A percentile compares a stretch with the other conserved stretches of the same genome.
These are phyloP conservation scores for Pituophis catenifer DNA, from an alignment of 2,113 vertebrate genomes.

Conservation along the genomic window DNA sequence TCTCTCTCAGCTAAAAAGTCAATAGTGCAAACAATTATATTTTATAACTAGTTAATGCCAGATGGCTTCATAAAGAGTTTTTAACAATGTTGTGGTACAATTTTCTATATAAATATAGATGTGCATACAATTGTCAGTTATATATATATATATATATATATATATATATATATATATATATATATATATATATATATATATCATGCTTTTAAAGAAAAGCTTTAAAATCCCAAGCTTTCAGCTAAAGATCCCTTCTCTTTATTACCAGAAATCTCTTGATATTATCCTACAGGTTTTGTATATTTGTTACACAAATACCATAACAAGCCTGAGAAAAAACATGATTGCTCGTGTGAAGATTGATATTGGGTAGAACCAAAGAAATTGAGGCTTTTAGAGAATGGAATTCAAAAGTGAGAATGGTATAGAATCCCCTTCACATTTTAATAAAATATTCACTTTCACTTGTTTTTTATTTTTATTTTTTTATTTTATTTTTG, in stretches of 20 bases:
- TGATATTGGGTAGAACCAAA: background rate
- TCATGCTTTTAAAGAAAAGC: background rate
- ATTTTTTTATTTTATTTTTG: no score
- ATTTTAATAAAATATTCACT: background rate
- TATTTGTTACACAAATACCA: background rate
- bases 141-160: no score
- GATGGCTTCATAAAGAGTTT: slow-evolving; percentile 14
- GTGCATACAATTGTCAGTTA: background rate
- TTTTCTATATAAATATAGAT: background rate
- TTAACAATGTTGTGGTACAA: slow-evolving; percentile 14
- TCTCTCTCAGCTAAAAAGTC: slow-evolving; percentile 25
- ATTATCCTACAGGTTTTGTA: slow-evolving; percentile 9
- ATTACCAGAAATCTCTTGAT: background rate
- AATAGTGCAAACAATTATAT: slow-evolving; percentile 40
- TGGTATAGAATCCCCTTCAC: background rate
- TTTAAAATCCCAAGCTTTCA: background rate
- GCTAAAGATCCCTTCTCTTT: background rate
- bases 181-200: no score
- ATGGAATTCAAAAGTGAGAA: background rate
- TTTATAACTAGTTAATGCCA: slow-evolving; percentile 19
- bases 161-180: no score
- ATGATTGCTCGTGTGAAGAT: background rate
- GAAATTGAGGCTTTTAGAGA: background rate
- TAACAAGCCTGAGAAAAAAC: background rate
- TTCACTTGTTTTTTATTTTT: slow-evolving; percentile 2